These are phyloP conservation scores for Oncorhynchus kisutch DNA, from an alignment of 2,113 vertebrate species.

Conservation along the genomic window DNA sequence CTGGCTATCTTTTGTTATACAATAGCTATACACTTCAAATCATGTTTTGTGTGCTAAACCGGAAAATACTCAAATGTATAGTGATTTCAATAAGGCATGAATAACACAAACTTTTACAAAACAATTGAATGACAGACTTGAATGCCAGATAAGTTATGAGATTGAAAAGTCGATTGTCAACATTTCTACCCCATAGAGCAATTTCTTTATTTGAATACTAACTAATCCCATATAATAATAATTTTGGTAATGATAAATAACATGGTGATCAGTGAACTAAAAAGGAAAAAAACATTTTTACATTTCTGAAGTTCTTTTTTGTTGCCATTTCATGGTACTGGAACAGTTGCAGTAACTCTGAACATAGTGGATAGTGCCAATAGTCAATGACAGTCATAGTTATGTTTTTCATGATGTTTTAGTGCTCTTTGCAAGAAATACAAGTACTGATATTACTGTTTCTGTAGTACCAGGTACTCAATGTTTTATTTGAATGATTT, in stretches of 20 bases:
- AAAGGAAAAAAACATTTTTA: background rate
- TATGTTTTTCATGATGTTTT: too few species aligned
- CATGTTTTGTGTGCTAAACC: background rate
- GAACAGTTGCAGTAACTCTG: constrained; percentile 18
- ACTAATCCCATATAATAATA: background rate
- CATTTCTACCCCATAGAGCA: background rate
- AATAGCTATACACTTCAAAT: background rate
- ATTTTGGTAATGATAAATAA: background rate
- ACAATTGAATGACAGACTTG: background rate
- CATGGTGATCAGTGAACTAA: constrained; percentile 7
- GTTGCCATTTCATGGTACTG: constrained; percentile 27
- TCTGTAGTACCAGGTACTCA: background rate
- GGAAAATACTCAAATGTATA: background rate
- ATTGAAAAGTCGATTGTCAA: background rate
- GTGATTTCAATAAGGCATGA: background rate
- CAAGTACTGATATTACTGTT: background rate
- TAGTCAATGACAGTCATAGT: constrained; percentile 13
- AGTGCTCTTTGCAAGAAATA: background rate
- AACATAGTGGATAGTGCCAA: constrained; percentile 10
- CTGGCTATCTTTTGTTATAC: background rate
- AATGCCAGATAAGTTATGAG: background rate
- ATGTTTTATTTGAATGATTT: constrained; percentile 26
- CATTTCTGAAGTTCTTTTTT: background rate
- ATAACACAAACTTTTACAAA: constrained; percentile 11
- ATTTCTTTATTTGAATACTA: background rate